phyloP scores from a whole-genome alignment of 2,113 vertebrate genomes.

The Lepus europaeus region DNA sequence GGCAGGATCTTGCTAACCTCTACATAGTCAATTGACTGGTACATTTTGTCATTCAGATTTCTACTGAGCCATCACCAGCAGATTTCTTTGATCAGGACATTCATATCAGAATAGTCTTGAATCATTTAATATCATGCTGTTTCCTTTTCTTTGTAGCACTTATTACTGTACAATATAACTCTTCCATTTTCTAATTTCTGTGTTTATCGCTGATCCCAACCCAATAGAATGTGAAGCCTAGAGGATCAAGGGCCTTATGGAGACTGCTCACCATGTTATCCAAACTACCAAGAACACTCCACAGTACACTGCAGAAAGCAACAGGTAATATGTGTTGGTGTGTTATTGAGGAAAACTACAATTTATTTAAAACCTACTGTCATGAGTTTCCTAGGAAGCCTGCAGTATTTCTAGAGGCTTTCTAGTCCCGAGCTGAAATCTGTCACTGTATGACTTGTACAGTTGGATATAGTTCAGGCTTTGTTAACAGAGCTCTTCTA shows the following conservation, averaged over 20 bases:
- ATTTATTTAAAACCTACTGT: not conserved
- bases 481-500: not conserved
- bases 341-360: not conserved
- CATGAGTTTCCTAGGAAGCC: not conserved
- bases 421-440: not conserved
- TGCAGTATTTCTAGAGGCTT: not conserved
- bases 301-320: not conserved
- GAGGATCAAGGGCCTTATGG: not conserved
- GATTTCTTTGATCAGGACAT: not conserved
- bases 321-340: not conserved
- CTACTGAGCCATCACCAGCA: not conserved
- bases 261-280: not conserved
- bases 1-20: not conserved
- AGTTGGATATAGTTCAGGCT: not conserved
- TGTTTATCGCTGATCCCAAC: not conserved
- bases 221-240: not conserved
- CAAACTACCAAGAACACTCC: not conserved
- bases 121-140: not conserved
- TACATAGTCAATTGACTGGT: not conserved
- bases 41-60: conserved; percentile 28
- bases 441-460: not conserved
- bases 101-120: not conserved
- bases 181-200: not conserved
- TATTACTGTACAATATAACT: not conserved
- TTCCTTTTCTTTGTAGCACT: not conserved